Evolutionary conservation across 2,113 vertebrate species (phyloP).

Genomic region (Smithornis capensis): DNA sequence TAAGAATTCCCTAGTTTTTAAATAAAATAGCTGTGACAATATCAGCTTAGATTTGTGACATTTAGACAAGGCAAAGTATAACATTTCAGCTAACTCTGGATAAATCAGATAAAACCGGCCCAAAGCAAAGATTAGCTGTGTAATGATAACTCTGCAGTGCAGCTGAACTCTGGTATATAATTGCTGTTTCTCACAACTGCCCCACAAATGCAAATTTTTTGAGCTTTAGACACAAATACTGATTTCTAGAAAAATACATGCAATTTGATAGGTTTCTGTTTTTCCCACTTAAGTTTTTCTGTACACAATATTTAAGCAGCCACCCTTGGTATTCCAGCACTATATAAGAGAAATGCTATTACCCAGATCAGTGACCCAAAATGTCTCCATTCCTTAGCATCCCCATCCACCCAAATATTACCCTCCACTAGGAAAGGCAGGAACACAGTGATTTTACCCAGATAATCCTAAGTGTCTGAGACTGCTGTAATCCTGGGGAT

Average conservation of each 20-base stretch:
- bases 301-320: neutral
- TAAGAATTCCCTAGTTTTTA: conserved; percentile 28
- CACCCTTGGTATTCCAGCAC: neutral
- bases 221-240: neutral
- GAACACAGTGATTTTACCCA: neutral
- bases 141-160: neutral
- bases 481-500: neutral
- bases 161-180: neutral
- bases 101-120: neutral
- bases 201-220: neutral
- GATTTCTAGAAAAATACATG: neutral
- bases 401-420: neutral
- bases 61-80: neutral
- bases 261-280: neutral
- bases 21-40: neutral
- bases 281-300: neutral
- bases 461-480: neutral
- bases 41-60: neutral
- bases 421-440: neutral
- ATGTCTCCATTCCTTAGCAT: neutral
- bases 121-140: neutral
- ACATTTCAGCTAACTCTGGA: neutral
- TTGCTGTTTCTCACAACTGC: neutral
- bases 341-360: neutral
- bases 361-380: neutral